Evolutionary conservation across 2,113 vertebrate genomes (phyloP).

Genomic region (Mobula hypostoma): DNA sequence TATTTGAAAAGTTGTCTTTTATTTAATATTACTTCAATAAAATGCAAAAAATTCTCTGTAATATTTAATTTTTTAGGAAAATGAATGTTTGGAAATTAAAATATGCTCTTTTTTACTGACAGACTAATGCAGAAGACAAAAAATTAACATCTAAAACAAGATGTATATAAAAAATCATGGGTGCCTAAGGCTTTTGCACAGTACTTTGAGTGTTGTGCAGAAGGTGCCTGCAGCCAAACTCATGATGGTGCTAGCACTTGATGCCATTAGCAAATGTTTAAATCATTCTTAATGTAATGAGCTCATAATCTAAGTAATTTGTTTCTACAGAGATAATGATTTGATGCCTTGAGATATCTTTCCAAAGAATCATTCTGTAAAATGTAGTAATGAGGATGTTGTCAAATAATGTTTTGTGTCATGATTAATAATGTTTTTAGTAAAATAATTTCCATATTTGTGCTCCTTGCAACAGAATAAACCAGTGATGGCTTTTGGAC

Average conservation of each 20-base stretch:
- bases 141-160: too few relatives aligned
- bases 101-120: too few relatives aligned
- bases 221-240: not conserved
- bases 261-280: not conserved
- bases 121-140: too few relatives aligned
- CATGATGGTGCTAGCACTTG: not conserved
- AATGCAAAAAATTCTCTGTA: too few relatives aligned
- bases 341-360: not conserved
- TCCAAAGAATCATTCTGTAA: not conserved
- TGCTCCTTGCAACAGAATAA: conserved; percentile 72
- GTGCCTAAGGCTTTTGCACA: too few relatives aligned
- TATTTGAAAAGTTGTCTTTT: too few relatives aligned
- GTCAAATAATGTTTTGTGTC: not conserved
- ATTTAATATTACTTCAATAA: too few relatives aligned
- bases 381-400: not conserved
- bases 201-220: not conserved
- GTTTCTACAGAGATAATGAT: not conserved
- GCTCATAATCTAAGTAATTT: not conserved
- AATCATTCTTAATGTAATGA: not conserved
- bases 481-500: conserved; percentile 82
- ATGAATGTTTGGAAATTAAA: too few relatives aligned
- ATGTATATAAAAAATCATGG: too few relatives aligned
- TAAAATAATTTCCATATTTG: conserved; percentile 36
- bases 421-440: not conserved
- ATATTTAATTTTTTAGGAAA: too few relatives aligned